Percentiles rank a stretch among this genome's conserved stretches.
phyloP scores from a whole-genome alignment of 92 coral and sea anemone genomes.

The Chrysogorgia sp. region DNA sequence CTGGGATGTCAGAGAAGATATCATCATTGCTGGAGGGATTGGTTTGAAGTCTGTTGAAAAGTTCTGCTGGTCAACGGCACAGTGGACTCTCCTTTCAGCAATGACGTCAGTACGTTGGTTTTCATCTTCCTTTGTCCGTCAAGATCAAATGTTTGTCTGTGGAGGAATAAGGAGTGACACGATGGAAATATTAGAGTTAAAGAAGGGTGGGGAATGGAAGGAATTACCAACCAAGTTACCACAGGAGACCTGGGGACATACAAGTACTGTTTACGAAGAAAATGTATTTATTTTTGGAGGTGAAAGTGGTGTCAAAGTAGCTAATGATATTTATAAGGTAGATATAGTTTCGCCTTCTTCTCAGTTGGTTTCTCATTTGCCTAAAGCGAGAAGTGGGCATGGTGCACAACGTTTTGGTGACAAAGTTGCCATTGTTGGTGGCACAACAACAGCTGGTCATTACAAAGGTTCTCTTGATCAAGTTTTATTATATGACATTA shows the following conservation, averaged over 20 bases:
- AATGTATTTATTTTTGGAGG: slow-evolving; percentile 24
- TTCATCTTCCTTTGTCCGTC: neutral
- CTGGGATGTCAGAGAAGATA: neutral
- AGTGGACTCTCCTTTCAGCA: slow-evolving; percentile 1
- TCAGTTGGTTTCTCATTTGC: slow-evolving; percentile 5
- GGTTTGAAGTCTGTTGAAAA: slow-evolving; percentile 7
- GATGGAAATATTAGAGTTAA: neutral
- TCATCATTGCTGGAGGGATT: neutral
- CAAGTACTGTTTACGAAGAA: neutral
- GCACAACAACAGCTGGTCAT: neutral
- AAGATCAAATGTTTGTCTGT: neutral
- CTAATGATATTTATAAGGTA: neutral
- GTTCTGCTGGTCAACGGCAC: slow-evolving; percentile 7
- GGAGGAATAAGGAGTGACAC: neutral
- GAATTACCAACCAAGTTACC: neutral
- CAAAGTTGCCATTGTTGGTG: slow-evolving; percentile 20
- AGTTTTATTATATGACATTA: slow-evolving; percentile 16
- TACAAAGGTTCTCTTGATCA: neutral
- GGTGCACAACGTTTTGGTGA: slow-evolving; percentile 20
- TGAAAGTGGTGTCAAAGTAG: neutral
- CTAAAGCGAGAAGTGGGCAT: neutral
- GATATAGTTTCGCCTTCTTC: slow-evolving; percentile 4
- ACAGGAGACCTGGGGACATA: neutral
- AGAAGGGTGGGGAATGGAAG: neutral
- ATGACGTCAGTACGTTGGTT: neutral